These are phyloP conservation scores for Bombus waltoni DNA, from an alignment of 1,140 invertebrate species.

Conservation along the genomic window DNA sequence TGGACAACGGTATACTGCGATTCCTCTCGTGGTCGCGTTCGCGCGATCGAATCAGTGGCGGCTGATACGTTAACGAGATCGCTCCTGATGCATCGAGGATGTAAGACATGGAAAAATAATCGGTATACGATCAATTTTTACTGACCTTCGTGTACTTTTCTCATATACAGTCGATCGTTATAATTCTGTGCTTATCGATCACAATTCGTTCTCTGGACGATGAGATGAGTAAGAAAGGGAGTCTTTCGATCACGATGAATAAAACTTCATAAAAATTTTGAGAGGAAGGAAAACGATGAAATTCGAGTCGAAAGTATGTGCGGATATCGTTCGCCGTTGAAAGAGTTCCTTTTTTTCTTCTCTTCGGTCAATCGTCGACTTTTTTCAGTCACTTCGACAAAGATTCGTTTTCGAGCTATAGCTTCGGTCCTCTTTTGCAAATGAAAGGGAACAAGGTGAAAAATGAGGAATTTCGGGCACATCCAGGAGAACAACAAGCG, in stretches of 20 bases:
- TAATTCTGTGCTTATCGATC: background rate
- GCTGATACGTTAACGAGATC: background rate
- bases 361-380: background rate
- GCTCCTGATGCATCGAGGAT: background rate
- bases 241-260: background rate
- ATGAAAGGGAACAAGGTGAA: background rate
- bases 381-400: background rate
- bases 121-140: background rate
- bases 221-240: background rate
- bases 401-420: background rate
- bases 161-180: background rate
- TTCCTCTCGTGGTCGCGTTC: background rate
- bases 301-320: background rate
- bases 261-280: background rate
- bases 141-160: background rate
- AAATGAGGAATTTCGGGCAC: background rate
- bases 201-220: background rate
- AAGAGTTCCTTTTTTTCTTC: background rate
- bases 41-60: background rate
- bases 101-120: background rate
- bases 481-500: background rate
- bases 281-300: background rate
- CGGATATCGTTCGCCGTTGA: background rate
- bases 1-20: background rate
- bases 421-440: background rate